Percentiles rank a stretch among this genome's conserved stretches.
Conservation (phyloP, 2,888 invertebrate genomes). For the Erebia aethiops region DNA sequence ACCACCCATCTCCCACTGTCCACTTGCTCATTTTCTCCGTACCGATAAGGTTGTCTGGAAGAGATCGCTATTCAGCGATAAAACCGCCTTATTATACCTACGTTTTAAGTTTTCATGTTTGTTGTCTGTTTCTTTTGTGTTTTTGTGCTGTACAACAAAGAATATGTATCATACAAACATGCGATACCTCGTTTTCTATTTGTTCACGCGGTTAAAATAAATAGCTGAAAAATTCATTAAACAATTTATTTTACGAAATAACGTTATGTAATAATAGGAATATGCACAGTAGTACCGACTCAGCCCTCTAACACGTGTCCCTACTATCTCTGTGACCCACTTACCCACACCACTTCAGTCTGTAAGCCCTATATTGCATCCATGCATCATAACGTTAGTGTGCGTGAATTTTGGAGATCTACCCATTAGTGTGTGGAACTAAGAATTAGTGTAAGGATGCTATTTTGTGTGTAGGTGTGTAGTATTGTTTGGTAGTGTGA, state of each 20-base stretch:
- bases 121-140: no score
- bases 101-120: no score
- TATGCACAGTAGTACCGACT: constrained; percentile 62
- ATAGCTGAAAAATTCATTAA: neutral
- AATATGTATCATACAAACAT: no score
- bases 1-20: no score
- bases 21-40: no score
- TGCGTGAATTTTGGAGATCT: constrained; percentile 48
- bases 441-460: constrained; percentile 18
- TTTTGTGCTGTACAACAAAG: no score
- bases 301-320: constrained; percentile 79
- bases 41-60: no score
- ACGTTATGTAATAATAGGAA: constrained; percentile 40
- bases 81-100: no score
- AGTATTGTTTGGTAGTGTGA: constrained; percentile 42
- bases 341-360: constrained; percentile 62
- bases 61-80: no score
- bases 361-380: constrained; percentile 51
- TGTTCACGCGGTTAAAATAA: no score
- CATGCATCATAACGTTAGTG: constrained; percentile 49
- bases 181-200: no score
- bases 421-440: constrained; percentile 38
- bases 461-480: constrained; percentile 31
- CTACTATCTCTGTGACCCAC: constrained; percentile 79
- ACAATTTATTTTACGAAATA: neutral